Percentiles rank a stretch among this genome's conserved stretches.
Evolutionary conservation across 2,797 vertebrate genomes (phyloP).

Genomic region (Enteromius treurensis): DNA sequence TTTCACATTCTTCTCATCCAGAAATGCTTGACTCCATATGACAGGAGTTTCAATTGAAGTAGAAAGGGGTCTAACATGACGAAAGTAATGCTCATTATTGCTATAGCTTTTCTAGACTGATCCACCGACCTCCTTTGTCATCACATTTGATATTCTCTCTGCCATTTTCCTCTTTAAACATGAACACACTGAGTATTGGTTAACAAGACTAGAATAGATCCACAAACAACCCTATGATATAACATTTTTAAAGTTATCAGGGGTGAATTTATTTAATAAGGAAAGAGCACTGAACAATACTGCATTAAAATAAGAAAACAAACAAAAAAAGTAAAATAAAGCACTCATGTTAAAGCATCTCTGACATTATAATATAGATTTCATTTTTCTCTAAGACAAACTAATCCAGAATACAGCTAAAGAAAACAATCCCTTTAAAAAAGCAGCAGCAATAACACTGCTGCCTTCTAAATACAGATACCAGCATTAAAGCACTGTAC

Average conservation of each 20-base stretch:
- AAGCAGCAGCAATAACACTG: constrained; percentile 39
- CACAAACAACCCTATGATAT: constrained; percentile 49
- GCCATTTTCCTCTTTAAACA: constrained; percentile 26
- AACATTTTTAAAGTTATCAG: constrained; percentile 47
- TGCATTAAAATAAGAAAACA: constrained; percentile 6
- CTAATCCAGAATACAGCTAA: constrained; percentile 53
- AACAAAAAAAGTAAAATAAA: constrained; percentile 46
- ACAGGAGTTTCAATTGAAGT: constrained; percentile 39
- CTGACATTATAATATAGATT: constrained; percentile 55
- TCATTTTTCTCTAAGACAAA: constrained; percentile 55
- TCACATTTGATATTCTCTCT: constrained; percentile 29
- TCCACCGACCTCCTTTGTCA: constrained; percentile 6
- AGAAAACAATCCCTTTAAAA: constrained; percentile 46
- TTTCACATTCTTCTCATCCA: constrained; percentile 28
- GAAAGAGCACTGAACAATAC: constrained; percentile 47
- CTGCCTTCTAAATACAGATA: constrained; percentile 49
- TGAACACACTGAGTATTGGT: constrained; percentile 19
- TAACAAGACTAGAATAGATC: constrained; percentile 47
- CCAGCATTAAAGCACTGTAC: constrained; percentile 52
- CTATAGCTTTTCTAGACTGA: constrained; percentile 50
- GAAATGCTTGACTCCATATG: constrained; percentile 18
- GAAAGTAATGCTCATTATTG: constrained; percentile 58
- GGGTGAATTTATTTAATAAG: constrained; percentile 28
- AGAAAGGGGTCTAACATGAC: constrained; percentile 46
- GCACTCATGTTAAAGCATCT: constrained; percentile 56